Percentiles rank a stretch among this genome's conserved stretches.
phyloP scores from a whole-genome alignment of 2,797 vertebrate species.

The Botia almorhae region DNA sequence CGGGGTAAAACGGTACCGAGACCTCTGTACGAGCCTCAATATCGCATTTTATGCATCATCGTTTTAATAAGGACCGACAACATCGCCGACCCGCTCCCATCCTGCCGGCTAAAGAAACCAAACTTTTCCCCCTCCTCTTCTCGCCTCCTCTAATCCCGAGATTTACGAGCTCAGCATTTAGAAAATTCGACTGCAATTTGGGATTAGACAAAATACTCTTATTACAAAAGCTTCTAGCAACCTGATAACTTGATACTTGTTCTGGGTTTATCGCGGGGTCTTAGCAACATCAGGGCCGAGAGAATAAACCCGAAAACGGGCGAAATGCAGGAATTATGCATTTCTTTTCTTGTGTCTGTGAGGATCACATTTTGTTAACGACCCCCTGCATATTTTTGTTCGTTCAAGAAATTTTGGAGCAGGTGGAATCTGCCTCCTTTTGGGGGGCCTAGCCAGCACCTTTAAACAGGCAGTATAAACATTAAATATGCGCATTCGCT shows the following conservation, averaged over 20 bases:
- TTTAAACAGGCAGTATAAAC: constrained; percentile 57
- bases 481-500: constrained; percentile 38
- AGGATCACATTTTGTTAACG: constrained; percentile 72
- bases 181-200: constrained; percentile 88
- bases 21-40: constrained; percentile 58
- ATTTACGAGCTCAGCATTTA: constrained; percentile 89
- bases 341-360: constrained; percentile 67
- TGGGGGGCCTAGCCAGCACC: constrained; percentile 50
- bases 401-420: constrained; percentile 24
- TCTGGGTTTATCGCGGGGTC: constrained; percentile 75
- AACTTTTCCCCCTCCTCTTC: constrained; percentile 82
- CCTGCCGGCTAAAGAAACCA: constrained; percentile 78
- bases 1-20: constrained; percentile 61
- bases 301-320: constrained; percentile 68
- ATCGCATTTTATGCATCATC: constrained; percentile 74
- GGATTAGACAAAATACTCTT: constrained; percentile 93
- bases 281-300: constrained; percentile 66
- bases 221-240: constrained; percentile 82
- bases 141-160: constrained; percentile 83
- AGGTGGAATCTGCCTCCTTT: constrained; percentile 22
- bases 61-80: constrained; percentile 82
- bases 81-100: constrained; percentile 77
- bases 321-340: constrained; percentile 67
- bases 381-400: constrained; percentile 74
- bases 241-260: constrained; percentile 85